Base-by-base conservation (phyloP, 1,140 invertebrate genomes). In the Bombus sylvicola region DNA sequence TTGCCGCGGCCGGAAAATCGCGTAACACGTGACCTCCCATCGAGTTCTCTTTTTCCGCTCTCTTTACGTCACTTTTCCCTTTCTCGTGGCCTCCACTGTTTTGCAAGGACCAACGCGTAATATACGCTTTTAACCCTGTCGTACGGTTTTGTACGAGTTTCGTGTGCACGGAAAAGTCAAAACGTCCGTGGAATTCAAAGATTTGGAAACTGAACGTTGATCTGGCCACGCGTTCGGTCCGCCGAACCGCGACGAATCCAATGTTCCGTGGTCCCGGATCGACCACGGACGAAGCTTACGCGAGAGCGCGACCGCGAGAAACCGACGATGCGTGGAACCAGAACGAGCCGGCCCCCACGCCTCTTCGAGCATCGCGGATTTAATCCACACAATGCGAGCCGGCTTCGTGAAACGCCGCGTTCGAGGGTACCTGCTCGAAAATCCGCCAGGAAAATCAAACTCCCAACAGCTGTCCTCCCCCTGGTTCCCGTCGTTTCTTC, bases 291-390 rank as follows among this genome's bases (percentile, higher is more conserved):
- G 28, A 53, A 53, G 12, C 72, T 62, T n/a, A 28, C 10, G 25
- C 10, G 59, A 62, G 34, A 69, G 12, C 13, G 31, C n/a, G 41
- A n/a, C 34, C n/a, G 57, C 47, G 39, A 69, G 18, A 34, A 47
- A 69, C 5, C 81, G 82, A 43, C 64, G 82, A 10, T 62, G 75
- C 75, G 75, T 68, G 66, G 18, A 83, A 9, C 72, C 31, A 22
- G 59, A 76, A 53, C 81, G 59, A 83, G 34, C 18, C 66, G 34
- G 18, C 4, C 34, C 66, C 22, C 34, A 1, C 66, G 66, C 6
- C 66, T 9, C 4, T 34, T 62, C 71, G 31, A n/a, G 28, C 53
- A 66, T 28, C 37, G 41, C 15, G 59, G 28, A 76, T 76, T 71
- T 71, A 34, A 31, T 18, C 25, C 75, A 53, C 10, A 78, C 82